These are phyloP conservation scores for Tor tambroides DNA, from an alignment of 2,113 vertebrate genomes.

Conservation along the genomic window DNA sequence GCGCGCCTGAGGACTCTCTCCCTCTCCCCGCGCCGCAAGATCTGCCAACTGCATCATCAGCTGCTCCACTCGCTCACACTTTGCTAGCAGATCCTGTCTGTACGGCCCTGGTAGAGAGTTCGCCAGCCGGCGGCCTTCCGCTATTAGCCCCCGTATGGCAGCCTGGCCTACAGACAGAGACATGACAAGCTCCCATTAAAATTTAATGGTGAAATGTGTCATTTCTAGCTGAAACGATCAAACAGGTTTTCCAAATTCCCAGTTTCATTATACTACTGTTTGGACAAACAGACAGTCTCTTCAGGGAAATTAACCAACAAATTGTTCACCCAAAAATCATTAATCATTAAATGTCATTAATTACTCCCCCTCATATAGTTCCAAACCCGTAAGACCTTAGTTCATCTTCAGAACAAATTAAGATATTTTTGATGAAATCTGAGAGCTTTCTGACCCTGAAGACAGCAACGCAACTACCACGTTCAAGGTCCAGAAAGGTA, in stretches of 20 bases:
- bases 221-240: neutral
- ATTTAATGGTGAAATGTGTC: neutral
- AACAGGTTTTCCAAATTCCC: neutral
- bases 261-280: neutral
- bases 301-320: neutral
- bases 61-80: constrained; percentile 90
- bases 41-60: constrained; percentile 89
- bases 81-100: constrained; percentile 90
- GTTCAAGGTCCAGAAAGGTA: no score
- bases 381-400: no score
- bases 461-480: no score
- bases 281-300: neutral
- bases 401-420: no score
- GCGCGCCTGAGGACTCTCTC: constrained; percentile 88
- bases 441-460: no score
- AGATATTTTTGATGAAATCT: no score
- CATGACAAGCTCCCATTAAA: neutral
- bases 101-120: constrained; percentile 92
- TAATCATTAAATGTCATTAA: no score
- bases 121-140: constrained; percentile 90
- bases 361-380: no score
- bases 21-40: constrained; percentile 88
- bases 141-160: constrained; percentile 93
- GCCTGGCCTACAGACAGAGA: constrained; percentile 85
- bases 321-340: no score